Percentiles rank a stretch among this genome's conserved stretches.
phyloP scores from a whole-genome alignment of 2,113 vertebrate genomes.

The Cavia aperea region DNA sequence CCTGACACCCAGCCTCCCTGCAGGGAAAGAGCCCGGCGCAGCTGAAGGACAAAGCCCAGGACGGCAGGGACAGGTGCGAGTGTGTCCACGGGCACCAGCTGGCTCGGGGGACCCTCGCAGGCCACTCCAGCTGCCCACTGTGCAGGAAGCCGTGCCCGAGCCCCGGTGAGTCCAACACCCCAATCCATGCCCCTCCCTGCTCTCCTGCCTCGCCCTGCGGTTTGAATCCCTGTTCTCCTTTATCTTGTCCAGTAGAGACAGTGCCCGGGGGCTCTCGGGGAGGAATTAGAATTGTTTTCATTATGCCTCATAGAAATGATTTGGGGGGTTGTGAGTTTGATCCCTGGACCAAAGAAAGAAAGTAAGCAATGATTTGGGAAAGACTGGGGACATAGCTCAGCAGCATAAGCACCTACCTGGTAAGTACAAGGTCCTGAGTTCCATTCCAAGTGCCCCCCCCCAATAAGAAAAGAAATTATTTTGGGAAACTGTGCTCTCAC shows the following conservation, averaged over 20 bases:
- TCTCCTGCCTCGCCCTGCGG: not conserved
- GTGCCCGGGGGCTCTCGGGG: not conserved
- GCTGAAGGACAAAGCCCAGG: constrained; percentile 67
- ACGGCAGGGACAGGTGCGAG: constrained; percentile 72
- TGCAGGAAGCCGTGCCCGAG: constrained; percentile 89
- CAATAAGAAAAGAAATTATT: not conserved
- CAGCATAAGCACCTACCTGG: too few species aligned
- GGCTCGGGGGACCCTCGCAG: constrained; percentile 81
- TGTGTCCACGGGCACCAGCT: constrained; percentile 80
- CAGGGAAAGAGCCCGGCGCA: constrained; percentile 76
- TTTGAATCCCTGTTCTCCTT: not conserved
- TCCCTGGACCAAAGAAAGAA: too few species aligned
- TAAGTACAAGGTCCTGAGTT: too few species aligned
- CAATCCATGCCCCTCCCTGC: rapidly evolving
- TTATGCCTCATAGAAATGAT: not conserved
- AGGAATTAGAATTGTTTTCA: not conserved
- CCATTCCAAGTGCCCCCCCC: too few species aligned
- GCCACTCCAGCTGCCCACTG: constrained; percentile 85
- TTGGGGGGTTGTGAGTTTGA: not conserved
- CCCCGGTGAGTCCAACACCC: constrained; percentile 85
- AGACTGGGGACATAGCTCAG: too few species aligned
- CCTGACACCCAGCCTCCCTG: not conserved
- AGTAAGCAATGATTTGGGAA: not conserved
- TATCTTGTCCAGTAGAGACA: not conserved
- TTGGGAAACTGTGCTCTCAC: not conserved